These are phyloP conservation scores for Hexactinellida sp. DNA, from an alignment of 37 sponge, comb jelly and placozoan genomes.

Conservation along the genomic window DNA sequence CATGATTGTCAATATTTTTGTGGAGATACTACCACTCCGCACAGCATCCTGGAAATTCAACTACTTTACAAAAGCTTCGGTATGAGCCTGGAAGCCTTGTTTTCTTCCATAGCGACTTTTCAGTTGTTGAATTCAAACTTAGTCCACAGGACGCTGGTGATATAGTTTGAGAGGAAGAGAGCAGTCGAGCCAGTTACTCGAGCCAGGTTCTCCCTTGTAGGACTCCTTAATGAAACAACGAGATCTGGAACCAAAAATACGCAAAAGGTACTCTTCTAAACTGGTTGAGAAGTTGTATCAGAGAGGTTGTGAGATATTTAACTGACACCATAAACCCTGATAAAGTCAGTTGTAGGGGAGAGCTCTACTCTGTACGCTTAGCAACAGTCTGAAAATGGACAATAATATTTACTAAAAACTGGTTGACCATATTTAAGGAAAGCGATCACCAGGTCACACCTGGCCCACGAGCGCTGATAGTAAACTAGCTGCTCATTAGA, in stretches of 20 bases:
- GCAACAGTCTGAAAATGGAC: no score
- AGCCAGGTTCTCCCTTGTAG: background rate
- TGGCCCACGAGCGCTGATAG: no score
- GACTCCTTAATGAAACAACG: background rate
- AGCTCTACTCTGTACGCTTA: no score
- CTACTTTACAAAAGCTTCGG: conserved; percentile 5
- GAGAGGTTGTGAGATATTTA: background rate
- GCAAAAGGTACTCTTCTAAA: background rate
- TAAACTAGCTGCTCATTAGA: no score
- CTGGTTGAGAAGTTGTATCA: background rate
- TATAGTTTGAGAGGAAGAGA: background rate
- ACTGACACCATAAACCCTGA: no score
- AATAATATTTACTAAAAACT: no score
- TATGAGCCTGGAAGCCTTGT: background rate
- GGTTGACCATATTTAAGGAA: no score
- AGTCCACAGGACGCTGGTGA: background rate
- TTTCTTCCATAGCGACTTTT: background rate
- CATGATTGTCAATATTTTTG: background rate
- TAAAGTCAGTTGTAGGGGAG: no score
- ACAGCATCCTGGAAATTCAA: background rate
- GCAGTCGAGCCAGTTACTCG: background rate
- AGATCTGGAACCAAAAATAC: background rate
- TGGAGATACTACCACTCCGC: conserved; percentile 7
- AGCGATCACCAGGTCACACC: no score
- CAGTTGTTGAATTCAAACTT: background rate